Percentiles rank a stretch among this genome's conserved stretches.
Evolutionary conservation across 2,113 vertebrate genomes (phyloP).

Genomic region (Alaudala cheleensis): DNA sequence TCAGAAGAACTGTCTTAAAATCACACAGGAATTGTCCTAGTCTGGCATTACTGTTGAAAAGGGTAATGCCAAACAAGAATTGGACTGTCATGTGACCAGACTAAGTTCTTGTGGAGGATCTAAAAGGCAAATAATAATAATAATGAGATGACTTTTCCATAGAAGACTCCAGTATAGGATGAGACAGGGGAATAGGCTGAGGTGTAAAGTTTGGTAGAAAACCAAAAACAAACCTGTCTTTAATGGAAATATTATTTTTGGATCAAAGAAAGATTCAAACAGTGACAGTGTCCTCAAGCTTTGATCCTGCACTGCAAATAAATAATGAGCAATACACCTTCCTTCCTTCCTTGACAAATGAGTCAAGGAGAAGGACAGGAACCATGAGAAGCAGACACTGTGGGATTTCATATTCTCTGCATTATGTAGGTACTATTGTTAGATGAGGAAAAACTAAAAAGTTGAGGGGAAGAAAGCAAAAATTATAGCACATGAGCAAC

Average conservation of each 20-base stretch:
- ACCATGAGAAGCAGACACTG: neutral
- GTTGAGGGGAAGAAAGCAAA: neutral
- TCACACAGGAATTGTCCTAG: neutral
- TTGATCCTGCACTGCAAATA: neutral
- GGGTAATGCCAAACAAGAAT: neutral
- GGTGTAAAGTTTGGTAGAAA: neutral
- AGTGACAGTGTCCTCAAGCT: neutral
- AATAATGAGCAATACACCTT: constrained; percentile 10
- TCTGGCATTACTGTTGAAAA: neutral
- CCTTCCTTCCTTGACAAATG: constrained; percentile 23
- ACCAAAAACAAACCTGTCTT: neutral
- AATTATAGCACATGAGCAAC: neutral
- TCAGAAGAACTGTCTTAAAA: neutral
- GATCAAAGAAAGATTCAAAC: neutral
- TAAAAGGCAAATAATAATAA: neutral
- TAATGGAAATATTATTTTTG: neutral
- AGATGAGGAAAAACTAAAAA: neutral
- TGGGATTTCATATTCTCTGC: neutral
- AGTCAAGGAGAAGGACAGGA: neutral
- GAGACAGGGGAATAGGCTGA: neutral
- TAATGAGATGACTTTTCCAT: neutral
- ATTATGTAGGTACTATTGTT: neutral
- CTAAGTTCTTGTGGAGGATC: neutral
- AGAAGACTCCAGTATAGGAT: neutral
- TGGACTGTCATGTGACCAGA: neutral